Evolutionary conservation across 2,888 invertebrate genomes (phyloP), one percentile per base, ranked within the genome.

Genomic region (Stenoptilia bipunctidactyla): DNA sequence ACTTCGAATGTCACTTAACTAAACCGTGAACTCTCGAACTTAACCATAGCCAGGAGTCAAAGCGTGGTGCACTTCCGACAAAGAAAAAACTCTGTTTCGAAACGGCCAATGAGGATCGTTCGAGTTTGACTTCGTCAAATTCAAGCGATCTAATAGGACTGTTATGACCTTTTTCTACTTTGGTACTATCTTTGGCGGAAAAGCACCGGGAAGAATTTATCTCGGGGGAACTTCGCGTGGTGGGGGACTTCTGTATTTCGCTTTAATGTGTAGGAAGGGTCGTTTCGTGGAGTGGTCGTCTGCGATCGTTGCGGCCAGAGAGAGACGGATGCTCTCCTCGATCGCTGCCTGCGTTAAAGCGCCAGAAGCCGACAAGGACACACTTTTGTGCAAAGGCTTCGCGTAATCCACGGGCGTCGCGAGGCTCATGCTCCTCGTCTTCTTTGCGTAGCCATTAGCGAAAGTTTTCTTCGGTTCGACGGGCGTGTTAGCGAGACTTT

Each of bases 201-300:
- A 20, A 20, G 20, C 20, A 20, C 20, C 20, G 8, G 20, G 20
- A 8, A 20, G 20, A 10, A 39, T 41, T 80, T 84, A 85, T 84
- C 85, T 83, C 42, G 88, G 86, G 37, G 90, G 89, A 27, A 85
- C 80, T 61, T 85, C 85, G 38, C 87, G 70, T 52, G 88, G 87
- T 46, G 89, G 88, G 41, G 89, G 87, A 71, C 89, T 90, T 56
- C 90, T 85, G 66, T 90, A 91, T 69, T 91, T 91, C 66, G 89
- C 89, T 60, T 89, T 87, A 61, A 90, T 90, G 77, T 90, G 90
- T 53, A 90, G 77, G 69, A 88, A 90, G 50, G 86, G 82, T 52
- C 85, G 82, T 55, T 85, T 84, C 45, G 74, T 50, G 35, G 61
- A 59, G 42, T 54, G 62, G 45, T 69, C 61, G 49, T 74, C 76